Evolutionary conservation across 2,888 invertebrate species (phyloP).

Genomic region (Sesia bembeciformis): DNA sequence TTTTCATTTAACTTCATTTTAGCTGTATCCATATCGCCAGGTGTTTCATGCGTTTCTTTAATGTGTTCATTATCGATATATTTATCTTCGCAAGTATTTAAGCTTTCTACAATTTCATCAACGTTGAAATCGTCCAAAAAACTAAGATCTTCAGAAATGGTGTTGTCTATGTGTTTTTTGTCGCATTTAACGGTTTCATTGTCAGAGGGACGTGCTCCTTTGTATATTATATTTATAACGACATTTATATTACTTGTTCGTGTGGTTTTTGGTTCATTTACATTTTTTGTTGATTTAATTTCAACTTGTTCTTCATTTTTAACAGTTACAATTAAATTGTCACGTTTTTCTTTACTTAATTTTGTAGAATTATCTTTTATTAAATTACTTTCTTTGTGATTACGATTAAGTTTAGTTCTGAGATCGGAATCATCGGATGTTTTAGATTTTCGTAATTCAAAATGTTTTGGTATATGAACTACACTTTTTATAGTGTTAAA

Average conservation of each 20-base stretch:
- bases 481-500: neutral
- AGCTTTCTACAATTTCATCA: slow-evolving; percentile 45
- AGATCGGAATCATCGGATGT: too few species aligned
- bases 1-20: too few species aligned
- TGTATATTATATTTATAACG: slow-evolving; percentile 31
- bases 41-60: too few species aligned
- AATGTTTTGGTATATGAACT: neutral
- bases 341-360: slow-evolving; percentile 2
- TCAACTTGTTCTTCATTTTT: slow-evolving; percentile 6
- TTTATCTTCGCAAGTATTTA: slow-evolving; percentile 17
- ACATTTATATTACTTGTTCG: slow-evolving; percentile 27
- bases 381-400: neutral
- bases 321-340: slow-evolving; percentile 22
- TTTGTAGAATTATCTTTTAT: neutral
- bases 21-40: too few species aligned
- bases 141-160: slow-evolving; percentile 27
- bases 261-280: slow-evolving; percentile 5
- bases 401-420: neutral
- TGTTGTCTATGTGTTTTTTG: slow-evolving; percentile 8
- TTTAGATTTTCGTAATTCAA: neutral
- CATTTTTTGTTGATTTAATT: slow-evolving; percentile 1
- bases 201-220: slow-evolving; percentile 8
- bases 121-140: slow-evolving; percentile 51
- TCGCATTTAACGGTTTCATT: slow-evolving; percentile 12
- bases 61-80: too few species aligned